A percentile compares a stretch with the other conserved stretches of the same genome.
Evolutionary conservation across 2,888 invertebrate species (phyloP).

Genomic region (Drosophila ezoana): DNA sequence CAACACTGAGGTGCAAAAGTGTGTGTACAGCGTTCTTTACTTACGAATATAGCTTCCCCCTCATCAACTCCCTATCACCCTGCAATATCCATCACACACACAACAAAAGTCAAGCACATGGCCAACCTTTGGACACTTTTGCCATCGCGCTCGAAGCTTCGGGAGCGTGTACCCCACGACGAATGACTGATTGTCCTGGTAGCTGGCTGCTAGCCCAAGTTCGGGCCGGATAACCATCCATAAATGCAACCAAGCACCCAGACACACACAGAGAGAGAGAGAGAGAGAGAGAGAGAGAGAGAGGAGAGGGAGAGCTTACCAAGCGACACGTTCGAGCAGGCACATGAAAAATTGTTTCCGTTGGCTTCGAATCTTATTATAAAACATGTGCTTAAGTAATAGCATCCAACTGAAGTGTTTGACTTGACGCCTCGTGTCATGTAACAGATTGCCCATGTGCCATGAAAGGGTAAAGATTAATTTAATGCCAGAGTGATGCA

Average conservation of each 20-base stretch:
- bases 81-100: slow-evolving; percentile 6
- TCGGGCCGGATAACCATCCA: slow-evolving; percentile 46
- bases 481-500: slow-evolving; percentile 35
- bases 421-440: slow-evolving; percentile 65
- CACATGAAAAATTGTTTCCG: slow-evolving; percentile 74
- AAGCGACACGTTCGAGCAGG: slow-evolving; percentile 71
- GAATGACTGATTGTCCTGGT: slow-evolving; percentile 62
- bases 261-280: neutral
- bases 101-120: slow-evolving; percentile 64
- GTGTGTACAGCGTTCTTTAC: slow-evolving; percentile 29
- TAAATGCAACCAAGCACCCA: slow-evolving; percentile 46
- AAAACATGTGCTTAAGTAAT: slow-evolving; percentile 81
- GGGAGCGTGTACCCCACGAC: slow-evolving; percentile 37
- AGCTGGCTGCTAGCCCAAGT: slow-evolving; percentile 25
- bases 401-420: slow-evolving; percentile 70
- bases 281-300: neutral
- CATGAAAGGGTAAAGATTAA: slow-evolving; percentile 62
- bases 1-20: slow-evolving; percentile 44
- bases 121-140: slow-evolving; percentile 57
- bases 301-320: neutral
- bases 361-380: slow-evolving; percentile 67
- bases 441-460: slow-evolving; percentile 74
- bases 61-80: neutral
- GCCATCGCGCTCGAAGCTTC: slow-evolving; percentile 17
- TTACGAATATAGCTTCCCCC: neutral